These are phyloP conservation scores for Paramormyrops kingsleyae DNA, from an alignment of 2,113 vertebrate species.

Conservation along the genomic window DNA sequence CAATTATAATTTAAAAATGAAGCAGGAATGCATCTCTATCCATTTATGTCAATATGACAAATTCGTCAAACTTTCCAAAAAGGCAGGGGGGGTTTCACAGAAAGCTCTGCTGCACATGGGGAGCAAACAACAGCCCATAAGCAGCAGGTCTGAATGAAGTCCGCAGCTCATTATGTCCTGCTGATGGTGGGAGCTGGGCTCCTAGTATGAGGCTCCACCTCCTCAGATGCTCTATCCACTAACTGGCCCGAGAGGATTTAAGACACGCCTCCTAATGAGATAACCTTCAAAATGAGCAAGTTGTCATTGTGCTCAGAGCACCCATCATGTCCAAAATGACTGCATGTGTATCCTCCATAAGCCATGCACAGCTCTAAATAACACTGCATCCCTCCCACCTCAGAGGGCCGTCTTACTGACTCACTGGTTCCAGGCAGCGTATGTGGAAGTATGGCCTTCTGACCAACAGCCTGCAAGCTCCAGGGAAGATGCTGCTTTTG, in stretches of 20 bases:
- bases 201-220: background rate
- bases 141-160: background rate
- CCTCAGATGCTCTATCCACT: background rate
- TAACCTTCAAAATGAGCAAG: background rate
- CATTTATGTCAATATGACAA: background rate
- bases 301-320: background rate
- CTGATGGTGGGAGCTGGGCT: background rate
- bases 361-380: background rate
- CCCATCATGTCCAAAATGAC: background rate
- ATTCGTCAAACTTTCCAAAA: background rate
- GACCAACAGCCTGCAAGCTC: background rate
- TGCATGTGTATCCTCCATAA: background rate
- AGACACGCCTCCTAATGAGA: background rate
- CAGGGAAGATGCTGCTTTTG: background rate
- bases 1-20: background rate
- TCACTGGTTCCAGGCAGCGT: background rate
- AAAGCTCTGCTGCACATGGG: background rate
- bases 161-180: background rate
- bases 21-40: background rate
- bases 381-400: background rate
- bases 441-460: background rate
- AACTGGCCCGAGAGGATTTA: background rate
- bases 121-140: background rate
- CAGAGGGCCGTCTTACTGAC: background rate
- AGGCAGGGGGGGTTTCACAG: background rate